These are phyloP conservation scores for Cephus cinctus DNA, from an alignment of 1,140 invertebrate genomes.

Conservation along the genomic window DNA sequence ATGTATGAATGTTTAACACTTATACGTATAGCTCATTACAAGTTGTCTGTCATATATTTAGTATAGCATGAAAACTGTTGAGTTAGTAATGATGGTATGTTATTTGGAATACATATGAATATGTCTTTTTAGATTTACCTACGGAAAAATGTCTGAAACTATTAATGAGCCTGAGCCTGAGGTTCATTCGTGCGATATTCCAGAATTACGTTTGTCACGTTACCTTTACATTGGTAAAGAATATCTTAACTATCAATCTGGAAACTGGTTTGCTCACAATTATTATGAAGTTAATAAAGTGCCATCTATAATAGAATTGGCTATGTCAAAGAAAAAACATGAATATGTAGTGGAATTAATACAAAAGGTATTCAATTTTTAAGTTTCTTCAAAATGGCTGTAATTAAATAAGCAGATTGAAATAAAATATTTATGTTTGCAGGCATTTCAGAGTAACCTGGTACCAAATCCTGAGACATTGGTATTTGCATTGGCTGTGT, in stretches of 20 bases:
- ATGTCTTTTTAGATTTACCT: too few relatives aligned
- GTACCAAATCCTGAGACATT: slow-evolving; percentile 58
- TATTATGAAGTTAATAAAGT: slow-evolving; percentile 54
- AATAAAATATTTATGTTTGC: slow-evolving; percentile 13
- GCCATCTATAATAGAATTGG: slow-evolving; percentile 48
- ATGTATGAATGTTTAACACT: too few relatives aligned
- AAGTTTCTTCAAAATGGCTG: slow-evolving; percentile 19
- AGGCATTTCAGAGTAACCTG: slow-evolving; percentile 57
- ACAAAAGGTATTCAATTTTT: slow-evolving; percentile 42
- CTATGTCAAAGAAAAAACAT: slow-evolving; percentile 41
- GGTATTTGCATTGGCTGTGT: slow-evolving; percentile 62
- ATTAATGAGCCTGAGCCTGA: too few relatives aligned
- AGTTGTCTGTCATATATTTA: too few relatives aligned
- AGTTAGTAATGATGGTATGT: too few relatives aligned
- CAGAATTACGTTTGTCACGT: slow-evolving; percentile 44
- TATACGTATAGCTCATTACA: too few relatives aligned
- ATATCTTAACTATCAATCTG: slow-evolving; percentile 58
- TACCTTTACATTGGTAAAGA: slow-evolving; percentile 61
- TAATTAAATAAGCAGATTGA: slow-evolving; percentile 8
- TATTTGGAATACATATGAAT: too few relatives aligned
- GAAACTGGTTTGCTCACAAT: slow-evolving; percentile 57
- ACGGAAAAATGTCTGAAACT: too few relatives aligned
- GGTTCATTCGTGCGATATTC: too few relatives aligned
- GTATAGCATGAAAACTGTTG: too few relatives aligned
- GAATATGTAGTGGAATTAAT: slow-evolving; percentile 55